Evolutionary conservation across 2,888 invertebrate genomes (phyloP).

Genomic region (Syrphus vitripennis): DNA sequence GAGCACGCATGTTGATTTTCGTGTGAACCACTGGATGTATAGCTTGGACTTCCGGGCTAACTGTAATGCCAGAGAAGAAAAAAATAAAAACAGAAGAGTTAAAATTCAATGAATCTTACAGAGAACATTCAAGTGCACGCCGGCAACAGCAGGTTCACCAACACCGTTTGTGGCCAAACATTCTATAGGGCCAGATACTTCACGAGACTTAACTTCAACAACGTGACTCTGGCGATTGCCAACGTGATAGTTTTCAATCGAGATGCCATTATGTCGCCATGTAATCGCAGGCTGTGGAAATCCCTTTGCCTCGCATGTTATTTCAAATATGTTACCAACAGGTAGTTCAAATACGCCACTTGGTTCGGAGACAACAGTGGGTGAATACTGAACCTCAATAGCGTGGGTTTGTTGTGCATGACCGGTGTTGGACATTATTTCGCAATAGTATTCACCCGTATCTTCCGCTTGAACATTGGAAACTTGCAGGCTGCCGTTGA

Average conservation of each 20-base stretch:
- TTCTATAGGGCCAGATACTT: slow-evolving; percentile 87
- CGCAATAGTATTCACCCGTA: slow-evolving; percentile 83
- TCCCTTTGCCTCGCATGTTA: slow-evolving; percentile 88
- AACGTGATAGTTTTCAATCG: slow-evolving; percentile 74
- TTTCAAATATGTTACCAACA: slow-evolving; percentile 88
- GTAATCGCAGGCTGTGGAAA: slow-evolving; percentile 88
- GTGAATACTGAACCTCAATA: slow-evolving; percentile 90
- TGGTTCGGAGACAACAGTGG: slow-evolving; percentile 86
- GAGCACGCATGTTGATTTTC: slow-evolving; percentile 86
- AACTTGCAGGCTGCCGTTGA: slow-evolving; percentile 88
- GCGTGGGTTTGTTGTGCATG: slow-evolving; percentile 85
- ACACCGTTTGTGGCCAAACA: slow-evolving; percentile 89
- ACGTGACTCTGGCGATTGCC: slow-evolving; percentile 78
- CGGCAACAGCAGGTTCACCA: slow-evolving; percentile 86
- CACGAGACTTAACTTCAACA: slow-evolving; percentile 82
- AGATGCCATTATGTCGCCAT: slow-evolving; percentile 83
- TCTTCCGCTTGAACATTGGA: slow-evolving; percentile 82
- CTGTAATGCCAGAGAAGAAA: slow-evolving; percentile 80
- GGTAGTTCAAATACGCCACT: slow-evolving; percentile 87
- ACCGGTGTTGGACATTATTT: slow-evolving; percentile 78
- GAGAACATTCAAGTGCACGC: slow-evolving; percentile 86
- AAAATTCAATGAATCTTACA: slow-evolving; percentile 82
- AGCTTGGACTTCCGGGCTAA: slow-evolving; percentile 88
- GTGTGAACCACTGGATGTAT: slow-evolving; percentile 88
- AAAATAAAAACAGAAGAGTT: not conserved